phyloP scores from a whole-genome alignment of 2,113 vertebrate genomes.

The Pelodiscus sinensis region DNA sequence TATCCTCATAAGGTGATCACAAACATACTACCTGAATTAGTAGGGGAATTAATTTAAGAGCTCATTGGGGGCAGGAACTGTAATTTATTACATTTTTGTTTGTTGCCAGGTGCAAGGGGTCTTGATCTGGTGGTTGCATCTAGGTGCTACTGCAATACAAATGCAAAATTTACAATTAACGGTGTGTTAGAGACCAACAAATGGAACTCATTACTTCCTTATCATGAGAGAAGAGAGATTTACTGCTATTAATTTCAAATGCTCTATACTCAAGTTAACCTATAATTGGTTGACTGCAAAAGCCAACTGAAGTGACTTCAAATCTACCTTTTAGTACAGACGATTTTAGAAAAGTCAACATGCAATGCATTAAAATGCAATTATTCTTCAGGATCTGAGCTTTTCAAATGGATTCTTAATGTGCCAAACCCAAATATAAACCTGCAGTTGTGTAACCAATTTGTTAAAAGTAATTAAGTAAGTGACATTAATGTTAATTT shows the following conservation, averaged over 20 bases:
- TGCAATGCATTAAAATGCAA: conserved; percentile 10
- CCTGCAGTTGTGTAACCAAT: conserved; percentile 37
- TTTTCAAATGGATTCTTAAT: conserved; percentile 27
- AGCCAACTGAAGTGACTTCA: not conserved
- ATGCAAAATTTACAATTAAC: not conserved
- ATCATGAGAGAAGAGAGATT: not conserved
- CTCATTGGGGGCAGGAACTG: not conserved
- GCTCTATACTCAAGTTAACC: not conserved
- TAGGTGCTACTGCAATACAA: not conserved
- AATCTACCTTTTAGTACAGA: not conserved
- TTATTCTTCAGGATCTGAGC: not conserved
- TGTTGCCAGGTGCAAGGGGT: not conserved
- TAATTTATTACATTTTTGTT: not conserved
- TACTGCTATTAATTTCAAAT: conserved; percentile 15
- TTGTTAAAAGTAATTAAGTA: conserved; percentile 59
- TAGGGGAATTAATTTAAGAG: not conserved
- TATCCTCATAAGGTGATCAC: not conserved
- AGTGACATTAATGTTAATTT: conserved; percentile 58
- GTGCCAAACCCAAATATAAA: not conserved
- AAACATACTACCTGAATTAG: not conserved
- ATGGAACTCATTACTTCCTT: not conserved
- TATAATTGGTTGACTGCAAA: not conserved
- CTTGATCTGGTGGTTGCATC: not conserved
- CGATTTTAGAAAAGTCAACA: not conserved
- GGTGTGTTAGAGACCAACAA: no score